Evolutionary conservation across 2,113 vertebrate genomes (phyloP).

Genomic region (Dasyornis broadbenti): DNA sequence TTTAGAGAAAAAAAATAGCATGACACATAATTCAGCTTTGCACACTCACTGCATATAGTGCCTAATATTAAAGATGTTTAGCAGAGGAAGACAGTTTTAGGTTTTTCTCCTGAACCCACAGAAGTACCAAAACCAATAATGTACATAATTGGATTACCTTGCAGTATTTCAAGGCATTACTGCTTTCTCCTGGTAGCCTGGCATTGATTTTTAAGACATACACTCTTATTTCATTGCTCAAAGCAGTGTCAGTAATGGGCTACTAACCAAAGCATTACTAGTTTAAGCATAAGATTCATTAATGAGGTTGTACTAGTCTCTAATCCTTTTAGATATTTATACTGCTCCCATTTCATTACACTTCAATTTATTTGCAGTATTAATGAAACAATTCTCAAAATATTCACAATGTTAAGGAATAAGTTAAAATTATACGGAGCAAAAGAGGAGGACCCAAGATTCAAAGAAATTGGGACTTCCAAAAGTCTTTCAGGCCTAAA

Average conservation of each 20-base stretch:
- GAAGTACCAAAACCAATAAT: neutral
- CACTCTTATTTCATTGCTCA: neutral
- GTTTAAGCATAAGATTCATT: neutral
- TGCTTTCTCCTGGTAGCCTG: neutral
- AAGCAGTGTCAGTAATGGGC: neutral
- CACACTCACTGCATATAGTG: neutral
- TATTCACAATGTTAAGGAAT: neutral
- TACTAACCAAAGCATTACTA: neutral
- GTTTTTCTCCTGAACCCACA: neutral
- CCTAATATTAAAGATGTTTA: neutral
- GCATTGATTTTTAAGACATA: slow-evolving; percentile 10
- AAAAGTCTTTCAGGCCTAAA: neutral
- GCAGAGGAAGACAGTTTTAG: neutral
- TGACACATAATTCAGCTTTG: neutral
- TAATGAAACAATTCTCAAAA: neutral
- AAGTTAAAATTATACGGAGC: neutral
- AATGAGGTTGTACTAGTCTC: neutral
- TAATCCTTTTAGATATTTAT: neutral
- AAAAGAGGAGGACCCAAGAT: neutral
- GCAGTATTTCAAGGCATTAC: neutral
- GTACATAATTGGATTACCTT: neutral
- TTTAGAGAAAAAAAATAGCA: neutral
- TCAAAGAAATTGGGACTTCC: neutral
- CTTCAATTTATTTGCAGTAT: neutral
- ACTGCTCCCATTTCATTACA: neutral